phyloP scores from a whole-genome alignment of 2,113 vertebrate species.

The Platysternon megacephalum region DNA sequence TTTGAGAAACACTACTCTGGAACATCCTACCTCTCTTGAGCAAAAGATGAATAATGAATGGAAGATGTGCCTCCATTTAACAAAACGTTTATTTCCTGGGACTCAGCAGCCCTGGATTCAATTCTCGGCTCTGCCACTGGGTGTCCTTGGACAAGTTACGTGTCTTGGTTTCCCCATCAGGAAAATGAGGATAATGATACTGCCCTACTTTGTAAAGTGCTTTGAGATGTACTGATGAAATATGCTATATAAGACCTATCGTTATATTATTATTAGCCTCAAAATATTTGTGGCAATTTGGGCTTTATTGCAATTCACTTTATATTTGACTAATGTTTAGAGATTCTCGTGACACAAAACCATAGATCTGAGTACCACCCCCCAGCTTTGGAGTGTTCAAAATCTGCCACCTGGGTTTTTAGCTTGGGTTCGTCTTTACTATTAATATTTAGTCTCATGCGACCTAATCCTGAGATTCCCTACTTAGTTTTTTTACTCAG shows the following conservation, averaged over 20 bases:
- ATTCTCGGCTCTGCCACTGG: background rate
- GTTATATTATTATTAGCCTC: background rate
- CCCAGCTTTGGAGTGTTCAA: background rate
- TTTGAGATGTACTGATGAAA: background rate
- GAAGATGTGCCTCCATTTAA: background rate
- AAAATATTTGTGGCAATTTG: background rate
- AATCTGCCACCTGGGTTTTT: background rate
- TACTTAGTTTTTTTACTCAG: background rate
- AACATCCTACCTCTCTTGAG: background rate
- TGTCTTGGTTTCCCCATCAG: background rate
- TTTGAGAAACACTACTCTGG: background rate
- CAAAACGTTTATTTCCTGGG: background rate
- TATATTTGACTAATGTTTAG: background rate
- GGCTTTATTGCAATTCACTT: background rate
- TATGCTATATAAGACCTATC: background rate
- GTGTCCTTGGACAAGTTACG: background rate
- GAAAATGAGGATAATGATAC: background rate
- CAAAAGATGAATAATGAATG: background rate
- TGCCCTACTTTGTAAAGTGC: background rate
- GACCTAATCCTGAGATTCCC: background rate
- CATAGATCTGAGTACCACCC: background rate
- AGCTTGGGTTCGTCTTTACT: background rate
- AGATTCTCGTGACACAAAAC: background rate
- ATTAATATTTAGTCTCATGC: background rate
- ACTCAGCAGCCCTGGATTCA: background rate